Base-by-base conservation (phyloP, 2,113 vertebrate species). In the Podocnemis expansa region DNA sequence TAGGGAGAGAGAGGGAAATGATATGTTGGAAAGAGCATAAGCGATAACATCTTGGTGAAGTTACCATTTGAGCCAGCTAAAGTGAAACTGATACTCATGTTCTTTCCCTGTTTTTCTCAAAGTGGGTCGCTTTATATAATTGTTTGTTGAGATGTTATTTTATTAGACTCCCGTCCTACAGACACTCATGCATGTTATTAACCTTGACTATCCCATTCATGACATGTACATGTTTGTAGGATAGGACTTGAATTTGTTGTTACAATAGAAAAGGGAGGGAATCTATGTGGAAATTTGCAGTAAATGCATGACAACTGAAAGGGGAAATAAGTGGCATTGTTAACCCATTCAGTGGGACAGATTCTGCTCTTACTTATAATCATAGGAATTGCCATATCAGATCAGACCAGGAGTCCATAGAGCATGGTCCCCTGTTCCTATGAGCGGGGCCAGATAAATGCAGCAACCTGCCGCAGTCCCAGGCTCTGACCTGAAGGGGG, bases 181-280 rank as follows among this genome's bases (percentile, higher is more conserved):
- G 94, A 95, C 92, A 88, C 21, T 96, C 93, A 95, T 91, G 93
- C 94, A 94, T 95, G 85, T 95, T 92, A 97, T 96, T 95, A 93
- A 88, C 55, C 96, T 76, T 96, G 95, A 96, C 94, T 96, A 89
- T 60, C 85, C 93, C 85, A 96, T 85, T 67, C 25, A 0, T 92
- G 89, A 95, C 91, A 41, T 41, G 51, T 25, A 95, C 91, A 41
- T 41, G 51, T 25, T 95, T 92, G 83, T 84, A 93, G 47, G 51
- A 93, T 88, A 60, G 76, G 43, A 3, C 75, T 96, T 96, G 95
- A 95, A 96, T 95, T 94, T 87, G 47, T 87, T 95, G 90, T 96
- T 94, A 96, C 93, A 93, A 27, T 91, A 79, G 87, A 85, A 91
- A 34, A 6, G 17, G 58, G 55, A 92, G 94, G 47, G 25, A 43